phyloP scores from a whole-genome alignment of 2,113 vertebrate species.

The Microtus pennsylvanicus region DNA sequence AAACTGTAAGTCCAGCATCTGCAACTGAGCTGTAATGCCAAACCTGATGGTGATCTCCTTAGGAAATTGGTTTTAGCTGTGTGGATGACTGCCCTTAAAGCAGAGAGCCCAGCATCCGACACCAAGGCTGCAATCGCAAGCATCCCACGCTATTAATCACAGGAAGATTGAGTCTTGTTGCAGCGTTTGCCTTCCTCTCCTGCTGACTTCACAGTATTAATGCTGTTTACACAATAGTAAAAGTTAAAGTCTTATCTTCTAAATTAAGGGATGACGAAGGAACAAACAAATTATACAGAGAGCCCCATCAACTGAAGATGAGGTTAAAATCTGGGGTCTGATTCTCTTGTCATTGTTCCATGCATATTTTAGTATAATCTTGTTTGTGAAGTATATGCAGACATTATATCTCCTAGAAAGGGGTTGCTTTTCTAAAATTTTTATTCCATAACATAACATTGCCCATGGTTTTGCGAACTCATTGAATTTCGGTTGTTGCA shows the following conservation, averaged over 20 bases:
- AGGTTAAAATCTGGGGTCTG: not conserved
- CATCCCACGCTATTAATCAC: conserved; percentile 18
- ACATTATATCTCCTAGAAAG: not conserved
- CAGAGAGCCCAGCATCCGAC: not conserved
- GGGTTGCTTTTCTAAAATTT: not conserved
- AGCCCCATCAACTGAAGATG: not conserved
- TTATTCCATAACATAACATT: not conserved
- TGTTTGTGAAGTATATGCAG: not conserved
- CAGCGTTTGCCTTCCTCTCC: not conserved
- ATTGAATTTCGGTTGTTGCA: not conserved
- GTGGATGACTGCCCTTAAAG: conserved; percentile 57
- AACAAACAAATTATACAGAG: not conserved
- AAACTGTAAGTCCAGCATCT: conserved; percentile 70
- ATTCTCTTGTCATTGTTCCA: not conserved
- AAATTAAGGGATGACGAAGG: not conserved
- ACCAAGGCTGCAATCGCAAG: conserved; percentile 50
- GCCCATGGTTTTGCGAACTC: not conserved
- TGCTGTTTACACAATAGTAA: conserved; percentile 23
- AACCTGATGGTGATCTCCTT: conserved; percentile 61
- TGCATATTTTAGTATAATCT: conserved; percentile 19
- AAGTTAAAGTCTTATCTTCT: conserved; percentile 25
- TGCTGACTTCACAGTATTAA: conserved; percentile 22
- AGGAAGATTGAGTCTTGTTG: conserved; percentile 4
- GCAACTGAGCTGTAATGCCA: conserved; percentile 22
- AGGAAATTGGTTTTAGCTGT: conserved; percentile 71